phyloP scores from a whole-genome alignment of 1,140 invertebrate species.

The Pogonognathellus flavescens region DNA sequence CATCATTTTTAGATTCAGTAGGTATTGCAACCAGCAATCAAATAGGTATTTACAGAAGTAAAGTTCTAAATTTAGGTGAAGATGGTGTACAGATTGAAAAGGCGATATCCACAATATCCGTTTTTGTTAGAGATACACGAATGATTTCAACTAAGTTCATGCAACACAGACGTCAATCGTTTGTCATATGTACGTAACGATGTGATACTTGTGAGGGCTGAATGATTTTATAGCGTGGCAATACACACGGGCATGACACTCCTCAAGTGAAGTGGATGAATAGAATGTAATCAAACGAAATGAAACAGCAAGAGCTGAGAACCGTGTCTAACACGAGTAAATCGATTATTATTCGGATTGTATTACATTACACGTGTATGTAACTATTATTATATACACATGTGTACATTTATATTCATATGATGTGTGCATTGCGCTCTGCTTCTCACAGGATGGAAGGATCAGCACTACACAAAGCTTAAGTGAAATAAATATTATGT shows the following conservation, averaged over 20 bases:
- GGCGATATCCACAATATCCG: neutral
- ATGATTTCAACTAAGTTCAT: neutral
- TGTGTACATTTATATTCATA: neutral
- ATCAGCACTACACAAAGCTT: no score
- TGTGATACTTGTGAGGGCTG: neutral
- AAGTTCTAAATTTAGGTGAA: slow-evolving; percentile 34
- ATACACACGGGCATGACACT: neutral
- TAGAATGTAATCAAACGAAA: slow-evolving; percentile 33
- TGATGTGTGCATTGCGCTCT: neutral
- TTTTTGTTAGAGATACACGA: slow-evolving; percentile 21
- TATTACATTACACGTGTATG: neutral
- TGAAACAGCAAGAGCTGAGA: slow-evolving; percentile 30
- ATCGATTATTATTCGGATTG: slow-evolving; percentile 35
- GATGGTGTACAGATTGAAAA: slow-evolving; percentile 21
- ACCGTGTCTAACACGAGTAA: neutral
- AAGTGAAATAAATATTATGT: no score
- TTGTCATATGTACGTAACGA: slow-evolving; percentile 35
- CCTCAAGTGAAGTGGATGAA: slow-evolving; percentile 5
- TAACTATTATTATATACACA: neutral
- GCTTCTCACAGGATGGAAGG: no score
- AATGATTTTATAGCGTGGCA: slow-evolving; percentile 48
- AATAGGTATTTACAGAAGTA: neutral
- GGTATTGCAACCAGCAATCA: no score
- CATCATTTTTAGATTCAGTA: neutral
- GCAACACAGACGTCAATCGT: slow-evolving; percentile 38